Percentiles rank a stretch among this genome's conserved stretches.
phyloP scores from a whole-genome alignment of 2,888 invertebrate genomes.

The Choreutis nemorana region DNA sequence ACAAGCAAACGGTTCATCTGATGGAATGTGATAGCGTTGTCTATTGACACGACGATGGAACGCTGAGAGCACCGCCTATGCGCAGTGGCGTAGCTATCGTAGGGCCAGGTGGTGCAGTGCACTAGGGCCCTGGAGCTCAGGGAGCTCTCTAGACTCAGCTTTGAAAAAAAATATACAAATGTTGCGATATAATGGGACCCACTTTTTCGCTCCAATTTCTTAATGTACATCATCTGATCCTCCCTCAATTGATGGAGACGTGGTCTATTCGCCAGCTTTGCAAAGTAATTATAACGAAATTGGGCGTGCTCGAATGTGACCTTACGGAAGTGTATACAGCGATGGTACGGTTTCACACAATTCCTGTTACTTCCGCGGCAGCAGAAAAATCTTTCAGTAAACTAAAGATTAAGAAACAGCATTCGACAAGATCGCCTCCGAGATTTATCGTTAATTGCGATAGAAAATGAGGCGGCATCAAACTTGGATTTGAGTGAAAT shows the following conservation, averaged over 20 bases:
- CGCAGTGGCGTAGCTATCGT: conserved; percentile 4
- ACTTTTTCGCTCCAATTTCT: neutral
- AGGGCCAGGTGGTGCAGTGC: conserved; percentile 4
- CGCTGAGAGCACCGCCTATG: no score
- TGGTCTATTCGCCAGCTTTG: conserved; percentile 1
- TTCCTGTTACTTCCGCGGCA: conserved; percentile 5
- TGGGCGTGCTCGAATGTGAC: conserved; percentile 1
- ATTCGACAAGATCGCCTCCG: conserved; percentile 1
- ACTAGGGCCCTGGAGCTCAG: conserved; percentile 4
- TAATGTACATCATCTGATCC: neutral
- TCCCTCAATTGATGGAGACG: neutral
- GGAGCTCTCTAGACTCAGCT: no score
- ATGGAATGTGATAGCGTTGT: no score
- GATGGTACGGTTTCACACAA: conserved; percentile 3
- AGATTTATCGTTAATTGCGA: conserved; percentile 3
- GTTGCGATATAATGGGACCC: no score
- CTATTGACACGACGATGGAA: no score
- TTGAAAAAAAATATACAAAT: no score
- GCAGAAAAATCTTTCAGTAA: conserved; percentile 1
- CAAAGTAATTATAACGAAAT: conserved; percentile 2
- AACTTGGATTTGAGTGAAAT: conserved; percentile 2
- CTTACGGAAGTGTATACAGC: conserved; percentile 3
- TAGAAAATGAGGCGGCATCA: conserved; percentile 2
- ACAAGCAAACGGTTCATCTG: no score
- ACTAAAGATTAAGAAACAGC: neutral